phyloP scores from a whole-genome alignment of 2,888 invertebrate genomes.

The Myopa testacea region DNA sequence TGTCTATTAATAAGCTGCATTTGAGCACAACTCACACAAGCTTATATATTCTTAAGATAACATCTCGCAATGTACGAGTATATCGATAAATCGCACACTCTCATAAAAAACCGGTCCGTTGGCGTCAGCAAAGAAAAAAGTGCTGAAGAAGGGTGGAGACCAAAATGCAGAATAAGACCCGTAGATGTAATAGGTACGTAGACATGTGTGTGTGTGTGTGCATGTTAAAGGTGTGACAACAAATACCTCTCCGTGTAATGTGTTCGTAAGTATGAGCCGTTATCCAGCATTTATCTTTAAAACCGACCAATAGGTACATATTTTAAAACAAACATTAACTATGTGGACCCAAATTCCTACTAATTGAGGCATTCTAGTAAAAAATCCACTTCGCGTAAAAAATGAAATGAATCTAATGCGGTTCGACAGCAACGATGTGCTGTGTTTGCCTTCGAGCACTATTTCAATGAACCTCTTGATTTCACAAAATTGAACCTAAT shows the following conservation, averaged over 20 bases:
- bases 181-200: neutral
- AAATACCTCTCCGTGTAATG: neutral
- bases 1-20: constrained; percentile 17
- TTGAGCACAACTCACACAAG: constrained; percentile 10
- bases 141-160: neutral
- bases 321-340: neutral
- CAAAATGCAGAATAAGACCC: constrained; percentile 3
- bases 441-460: constrained; percentile 13
- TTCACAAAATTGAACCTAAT: constrained; percentile 38
- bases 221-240: constrained; percentile 4
- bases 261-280: neutral
- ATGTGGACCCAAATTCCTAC: constrained; percentile 1
- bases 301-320: constrained; percentile 20
- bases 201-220: neutral
- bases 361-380: neutral
- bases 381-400: neutral
- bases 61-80: neutral
- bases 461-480: constrained; percentile 17
- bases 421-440: neutral
- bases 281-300: constrained; percentile 7
- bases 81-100: neutral
- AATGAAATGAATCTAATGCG: neutral
- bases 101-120: neutral
- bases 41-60: constrained; percentile 13
- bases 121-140: neutral